These are phyloP conservation scores for Cavia porcellus DNA, from an alignment of 2,113 vertebrate species.

Conservation along the genomic window DNA sequence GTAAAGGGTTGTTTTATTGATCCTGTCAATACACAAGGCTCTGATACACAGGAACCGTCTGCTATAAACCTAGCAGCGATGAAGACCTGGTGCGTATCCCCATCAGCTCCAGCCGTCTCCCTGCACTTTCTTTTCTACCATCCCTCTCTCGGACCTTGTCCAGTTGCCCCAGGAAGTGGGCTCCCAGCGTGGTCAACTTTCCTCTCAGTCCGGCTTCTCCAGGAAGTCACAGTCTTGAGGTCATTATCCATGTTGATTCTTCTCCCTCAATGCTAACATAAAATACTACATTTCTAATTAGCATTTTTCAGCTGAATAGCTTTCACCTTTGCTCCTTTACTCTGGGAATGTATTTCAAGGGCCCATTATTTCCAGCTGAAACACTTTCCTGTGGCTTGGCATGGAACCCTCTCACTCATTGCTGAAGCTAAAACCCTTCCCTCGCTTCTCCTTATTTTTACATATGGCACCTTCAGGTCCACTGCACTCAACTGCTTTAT, in stretches of 20 bases:
- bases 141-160: background rate
- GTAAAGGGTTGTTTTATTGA: slow-evolving; percentile 75
- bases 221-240: background rate
- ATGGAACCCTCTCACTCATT: slow-evolving; percentile 82
- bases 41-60: background rate
- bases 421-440: slow-evolving; percentile 83
- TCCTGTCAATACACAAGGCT: slow-evolving; percentile 54
- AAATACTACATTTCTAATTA: slow-evolving; percentile 69
- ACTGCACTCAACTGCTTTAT: slow-evolving; percentile 80
- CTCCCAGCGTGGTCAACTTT: background rate
- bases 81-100: background rate
- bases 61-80: slow-evolving; percentile 7
- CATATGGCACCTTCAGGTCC: slow-evolving; percentile 79
- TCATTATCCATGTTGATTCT: slow-evolving; percentile 70
- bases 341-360: slow-evolving; percentile 77
- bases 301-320: slow-evolving; percentile 78
- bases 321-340: slow-evolving; percentile 80
- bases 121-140: background rate
- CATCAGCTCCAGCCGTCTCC: background rate
- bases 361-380: slow-evolving; percentile 81
- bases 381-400: slow-evolving; percentile 85
- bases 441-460: slow-evolving; percentile 86
- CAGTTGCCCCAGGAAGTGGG: background rate
- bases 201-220: background rate
- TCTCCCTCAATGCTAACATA: slow-evolving; percentile 33